Evolutionary conservation across 1,140 invertebrate genomes (phyloP).

Genomic region (Orius insidiosus): DNA sequence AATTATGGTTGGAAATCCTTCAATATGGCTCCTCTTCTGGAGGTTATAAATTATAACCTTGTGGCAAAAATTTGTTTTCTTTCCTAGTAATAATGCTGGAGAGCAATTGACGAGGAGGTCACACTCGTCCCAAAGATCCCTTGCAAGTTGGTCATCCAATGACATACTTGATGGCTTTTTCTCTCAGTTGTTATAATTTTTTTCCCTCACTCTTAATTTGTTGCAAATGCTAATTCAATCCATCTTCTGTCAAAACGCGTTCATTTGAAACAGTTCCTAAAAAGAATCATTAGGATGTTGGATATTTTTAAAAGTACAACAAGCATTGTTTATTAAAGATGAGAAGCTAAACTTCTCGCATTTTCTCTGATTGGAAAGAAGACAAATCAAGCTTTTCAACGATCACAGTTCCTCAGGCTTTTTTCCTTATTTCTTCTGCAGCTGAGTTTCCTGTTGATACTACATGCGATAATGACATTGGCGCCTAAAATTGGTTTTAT

Average conservation of each 20-base stretch:
- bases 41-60: too few relatives aligned
- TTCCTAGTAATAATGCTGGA: too few relatives aligned
- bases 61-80: too few relatives aligned
- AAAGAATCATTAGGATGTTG: too few relatives aligned
- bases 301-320: too few relatives aligned
- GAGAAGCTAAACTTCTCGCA: constrained; percentile 25
- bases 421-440: constrained; percentile 22
- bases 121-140: too few relatives aligned
- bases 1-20: too few relatives aligned
- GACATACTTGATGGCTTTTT: too few relatives aligned
- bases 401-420: not conserved
- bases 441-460: constrained; percentile 26
- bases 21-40: too few relatives aligned
- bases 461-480: constrained; percentile 28
- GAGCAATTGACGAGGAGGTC: too few relatives aligned
- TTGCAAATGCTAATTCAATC: constrained; percentile 59
- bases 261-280: too few relatives aligned
- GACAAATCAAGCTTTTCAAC: constrained; percentile 13
- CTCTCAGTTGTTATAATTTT: constrained; percentile 14
- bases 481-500: constrained; percentile 27
- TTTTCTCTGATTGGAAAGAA: constrained; percentile 15
- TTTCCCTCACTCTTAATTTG: constrained; percentile 51
- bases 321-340: constrained; percentile 33
- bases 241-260: constrained; percentile 43
- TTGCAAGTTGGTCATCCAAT: too few relatives aligned